Evolutionary conservation across 1,140 invertebrate species (phyloP).

Genomic region (Zaprionus camerounensis): DNA sequence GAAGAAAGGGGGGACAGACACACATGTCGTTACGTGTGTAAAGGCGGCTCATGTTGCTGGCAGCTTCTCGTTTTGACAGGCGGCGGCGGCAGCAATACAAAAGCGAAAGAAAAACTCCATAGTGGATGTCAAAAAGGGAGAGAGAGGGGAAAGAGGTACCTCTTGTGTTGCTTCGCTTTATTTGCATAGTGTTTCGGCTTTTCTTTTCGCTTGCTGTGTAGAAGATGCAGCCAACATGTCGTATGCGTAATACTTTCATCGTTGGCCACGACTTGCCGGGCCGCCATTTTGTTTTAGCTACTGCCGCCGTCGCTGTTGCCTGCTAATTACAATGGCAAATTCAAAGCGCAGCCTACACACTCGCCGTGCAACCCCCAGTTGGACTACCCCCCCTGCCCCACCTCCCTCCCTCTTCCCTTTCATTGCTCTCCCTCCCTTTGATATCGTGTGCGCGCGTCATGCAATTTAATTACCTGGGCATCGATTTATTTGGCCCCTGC

Average conservation of each 20-base stretch:
- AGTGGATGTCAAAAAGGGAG: too few species aligned
- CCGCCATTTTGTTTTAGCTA: slow-evolving; percentile 68
- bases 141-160: not conserved
- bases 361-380: slow-evolving; percentile 7
- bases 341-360: slow-evolving; percentile 34
- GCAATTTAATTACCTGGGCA: slow-evolving; percentile 80
- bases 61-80: not conserved
- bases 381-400: not conserved
- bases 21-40: not conserved
- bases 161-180: not conserved
- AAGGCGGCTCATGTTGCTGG: not conserved
- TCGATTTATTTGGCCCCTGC: slow-evolving; percentile 74
- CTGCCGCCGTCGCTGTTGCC: slow-evolving; percentile 41
- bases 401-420: not conserved
- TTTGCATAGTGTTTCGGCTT: not conserved
- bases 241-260: slow-evolving; percentile 62
- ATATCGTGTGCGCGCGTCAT: slow-evolving; percentile 59
- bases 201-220: not conserved
- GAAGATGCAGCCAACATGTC: slow-evolving; percentile 35
- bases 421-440: not conserved
- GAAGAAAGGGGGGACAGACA: not conserved
- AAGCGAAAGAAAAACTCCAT: not conserved
- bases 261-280: slow-evolving; percentile 38
- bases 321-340: slow-evolving; percentile 76
- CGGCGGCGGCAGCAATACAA: not conserved